These are phyloP conservation scores for Gymnoscopelus microlampas DNA, from an alignment of 2,797 vertebrate genomes.

Conservation along the genomic window DNA sequence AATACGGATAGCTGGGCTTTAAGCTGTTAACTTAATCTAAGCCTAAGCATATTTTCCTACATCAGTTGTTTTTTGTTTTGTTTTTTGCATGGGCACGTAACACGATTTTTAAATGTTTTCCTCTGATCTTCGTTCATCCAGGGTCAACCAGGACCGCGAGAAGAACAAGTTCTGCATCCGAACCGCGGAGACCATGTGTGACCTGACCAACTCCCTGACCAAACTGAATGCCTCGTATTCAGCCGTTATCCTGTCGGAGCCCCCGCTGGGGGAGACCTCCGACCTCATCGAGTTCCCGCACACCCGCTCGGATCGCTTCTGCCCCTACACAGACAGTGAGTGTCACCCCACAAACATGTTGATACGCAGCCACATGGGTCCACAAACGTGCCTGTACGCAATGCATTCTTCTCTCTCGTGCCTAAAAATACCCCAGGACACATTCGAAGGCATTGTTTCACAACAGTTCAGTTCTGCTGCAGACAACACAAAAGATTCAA, in stretches of 20 bases:
- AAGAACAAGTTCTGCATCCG: conserved; percentile 76
- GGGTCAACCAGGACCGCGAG: conserved; percentile 60
- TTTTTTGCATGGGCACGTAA: no score
- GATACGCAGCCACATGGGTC: no score
- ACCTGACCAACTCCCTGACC: conserved; percentile 81
- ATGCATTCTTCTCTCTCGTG: no score
- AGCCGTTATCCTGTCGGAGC: conserved; percentile 83
- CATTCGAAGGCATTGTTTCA: no score
- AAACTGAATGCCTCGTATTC: conserved; percentile 75
- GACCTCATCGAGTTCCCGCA: conserved; percentile 72
- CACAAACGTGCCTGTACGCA: no score
- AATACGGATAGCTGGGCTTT: no score
- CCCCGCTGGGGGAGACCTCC: rapidly evolving
- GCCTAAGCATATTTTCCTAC: no score
- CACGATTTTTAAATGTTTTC: neutral
- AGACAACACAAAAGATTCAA: no score
- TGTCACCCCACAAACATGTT: conserved; percentile 30
- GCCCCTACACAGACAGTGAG: conserved; percentile 90
- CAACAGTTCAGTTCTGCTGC: no score
- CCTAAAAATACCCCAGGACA: no score
- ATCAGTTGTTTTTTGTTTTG: no score
- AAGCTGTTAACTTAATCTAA: no score
- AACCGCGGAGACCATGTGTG: conserved; percentile 80
- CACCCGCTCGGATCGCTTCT: conserved; percentile 78
- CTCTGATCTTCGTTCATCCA: conserved; percentile 52